Evolutionary conservation across 2,888 invertebrate genomes (phyloP), one percentile per base, ranked within the genome.

Genomic region (Melangyna quadrimaculata): DNA sequence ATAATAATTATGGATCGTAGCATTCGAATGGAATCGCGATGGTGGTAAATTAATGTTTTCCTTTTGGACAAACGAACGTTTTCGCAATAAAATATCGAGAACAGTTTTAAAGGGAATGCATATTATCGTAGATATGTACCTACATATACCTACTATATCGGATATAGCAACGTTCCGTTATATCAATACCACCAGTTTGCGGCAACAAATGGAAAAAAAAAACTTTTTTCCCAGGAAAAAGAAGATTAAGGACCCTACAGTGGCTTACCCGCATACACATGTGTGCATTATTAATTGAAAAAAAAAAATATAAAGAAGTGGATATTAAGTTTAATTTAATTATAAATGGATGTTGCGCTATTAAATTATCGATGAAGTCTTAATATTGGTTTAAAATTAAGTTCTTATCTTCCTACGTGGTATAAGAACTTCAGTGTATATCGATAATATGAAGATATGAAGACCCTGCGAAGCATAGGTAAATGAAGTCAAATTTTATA

Each of bases 21-120:
- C 24, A 69, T 61, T 63, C 78, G 78, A 82, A 82, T 59, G 43
- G 69, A 73, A 82, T 82, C 45, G 69, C 67, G 40, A 57, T 78
- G 70, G 78, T 78, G 78, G 71, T 74, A 83, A 79, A 71, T 79
- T 83, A 75, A 83, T 83, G 71, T 65, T 78, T 78, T 78, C 78
- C 74, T 78, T 78, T 70, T 65, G 45, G 69, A 78, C 61, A 55
- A 69, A 48, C 22, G 37, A 82, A 65, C 27, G 19, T 22, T 24
- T 51, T 14, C 14, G 32, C 32, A 65, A n/a, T n/a, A n/a, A n/a
- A n/a, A 45, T 32, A 45, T 65, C 29, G 29, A 45, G 65, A 65
- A 65, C 65, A 32, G 17, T 45, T 65, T 45, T 32, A 19, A 27
- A 45, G 29, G 32, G 19, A 45, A 14, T 17, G 8, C n/a, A 12